Conservation (phyloP, 1,140 invertebrate species). For the Drosophila triauraria region DNA sequence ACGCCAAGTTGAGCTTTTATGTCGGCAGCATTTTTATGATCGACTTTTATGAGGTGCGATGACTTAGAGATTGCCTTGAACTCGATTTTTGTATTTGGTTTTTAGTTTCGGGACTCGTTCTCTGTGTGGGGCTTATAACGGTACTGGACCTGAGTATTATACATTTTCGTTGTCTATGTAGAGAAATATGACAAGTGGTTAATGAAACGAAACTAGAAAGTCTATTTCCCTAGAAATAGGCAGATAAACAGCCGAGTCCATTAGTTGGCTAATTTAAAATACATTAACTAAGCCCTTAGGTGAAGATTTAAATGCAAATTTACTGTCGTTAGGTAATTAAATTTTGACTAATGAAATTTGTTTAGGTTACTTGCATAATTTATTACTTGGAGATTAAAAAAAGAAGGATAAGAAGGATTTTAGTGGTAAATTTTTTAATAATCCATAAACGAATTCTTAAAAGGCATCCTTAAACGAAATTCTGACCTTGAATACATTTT, state of each 20-base stretch:
- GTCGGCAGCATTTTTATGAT: constrained; percentile 63
- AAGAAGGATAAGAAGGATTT: not conserved
- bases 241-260: constrained; percentile 19
- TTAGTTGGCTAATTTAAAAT: constrained; percentile 13
- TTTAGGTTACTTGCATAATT: not conserved
- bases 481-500: not conserved
- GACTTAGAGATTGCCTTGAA: constrained; percentile 82
- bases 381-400: too few relatives aligned
- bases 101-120: constrained; percentile 10
- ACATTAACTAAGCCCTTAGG: not conserved
- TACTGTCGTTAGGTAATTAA: not conserved
- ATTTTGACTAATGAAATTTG: not conserved
- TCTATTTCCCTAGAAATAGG: constrained; percentile 12
- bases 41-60: constrained; percentile 79
- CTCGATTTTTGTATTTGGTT: constrained; percentile 44
- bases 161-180: constrained; percentile 37
- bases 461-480: not conserved
- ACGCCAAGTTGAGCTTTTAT: constrained; percentile 67
- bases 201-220: constrained; percentile 60
- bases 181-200: constrained; percentile 60
- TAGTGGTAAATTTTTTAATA: too few relatives aligned
- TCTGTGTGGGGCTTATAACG: constrained; percentile 56
- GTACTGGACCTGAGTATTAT: constrained; percentile 35
- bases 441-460: too few relatives aligned
- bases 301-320: constrained; percentile 1